These are phyloP conservation scores for Etheostoma nigrum DNA, from an alignment of 2,797 vertebrate genomes.

Conservation along the genomic window DNA sequence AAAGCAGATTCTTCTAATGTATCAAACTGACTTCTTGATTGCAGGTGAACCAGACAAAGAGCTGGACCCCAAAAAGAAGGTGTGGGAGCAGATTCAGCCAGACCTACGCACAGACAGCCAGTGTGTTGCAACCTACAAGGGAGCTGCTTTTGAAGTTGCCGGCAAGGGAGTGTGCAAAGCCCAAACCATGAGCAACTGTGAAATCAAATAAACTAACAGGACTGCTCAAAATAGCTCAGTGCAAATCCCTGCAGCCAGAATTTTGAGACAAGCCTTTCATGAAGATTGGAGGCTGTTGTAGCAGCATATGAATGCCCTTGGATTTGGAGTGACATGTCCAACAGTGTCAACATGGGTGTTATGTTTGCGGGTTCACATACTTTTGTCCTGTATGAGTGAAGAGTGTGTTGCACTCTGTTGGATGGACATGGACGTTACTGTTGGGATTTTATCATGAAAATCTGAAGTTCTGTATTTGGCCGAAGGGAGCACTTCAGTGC, in stretches of 20 bases:
- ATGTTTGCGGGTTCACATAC: background rate
- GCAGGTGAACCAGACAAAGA: slow-evolving; percentile 93
- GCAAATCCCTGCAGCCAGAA: slow-evolving; percentile 18
- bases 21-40: slow-evolving; percentile 27
- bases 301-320: background rate
- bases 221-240: slow-evolving; percentile 1
- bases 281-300: slow-evolving; percentile 4
- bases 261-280: background rate
- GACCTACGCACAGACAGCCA: slow-evolving; percentile 87
- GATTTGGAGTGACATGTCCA: slow-evolving; percentile 8
- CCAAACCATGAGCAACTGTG: slow-evolving; percentile 89
- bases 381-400: background rate
- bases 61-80: slow-evolving; percentile 92
- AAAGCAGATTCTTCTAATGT: background rate
- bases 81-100: slow-evolving; percentile 93
- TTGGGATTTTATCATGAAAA: background rate
- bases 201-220: slow-evolving; percentile 86
- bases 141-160: slow-evolving; percentile 88
- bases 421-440: slow-evolving; percentile 23
- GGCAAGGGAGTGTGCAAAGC: slow-evolving; percentile 91
- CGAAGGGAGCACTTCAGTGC: slow-evolving; percentile 28
- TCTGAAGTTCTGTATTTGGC: slow-evolving; percentile 28
- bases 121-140: slow-evolving; percentile 91
- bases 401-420: slow-evolving; percentile 39
- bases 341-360: slow-evolving; percentile 4